Base-by-base conservation (phyloP, 1,140 invertebrate species). In the Drosophila sulfurigaster region DNA sequence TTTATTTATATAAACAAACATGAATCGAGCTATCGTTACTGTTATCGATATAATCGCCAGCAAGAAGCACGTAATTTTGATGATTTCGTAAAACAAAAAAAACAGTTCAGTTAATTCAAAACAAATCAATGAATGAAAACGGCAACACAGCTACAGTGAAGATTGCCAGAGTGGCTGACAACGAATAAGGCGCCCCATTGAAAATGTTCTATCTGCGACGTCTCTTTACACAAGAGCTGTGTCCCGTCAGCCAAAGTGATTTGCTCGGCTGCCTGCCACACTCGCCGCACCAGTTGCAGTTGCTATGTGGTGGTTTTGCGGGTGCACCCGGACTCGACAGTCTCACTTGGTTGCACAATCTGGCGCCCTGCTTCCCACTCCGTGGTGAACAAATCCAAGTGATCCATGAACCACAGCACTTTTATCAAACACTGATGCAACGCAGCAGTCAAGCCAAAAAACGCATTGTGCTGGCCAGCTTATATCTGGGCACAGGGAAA, bases 401-500 rank as follows among this genome's bases (percentile, higher is more conserved):
- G 51, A 95, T 98, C 72, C 93, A 94, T 28, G 95, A 96, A 80
- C 97, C 97, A 3, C 92, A 93, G 43, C 94, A 94, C 62, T 98
- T 98, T 92, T 98, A 98, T 88, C 92, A 95, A 11, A 95, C 94
- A 2, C 83, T 98, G 11, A 87, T 98, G 83, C 93, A 96, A 43
- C 95, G 95, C 92, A 95, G 96, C 79, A 92, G 93, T 78, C 93
- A 92, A 72, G 97, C 98, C 1, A 95, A 95, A 74, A 93, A 94
- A 58, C 95, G 99, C 82, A 97, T 99, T 85, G 96, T 96, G 0
- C 92, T 99, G 54, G 96, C 98, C 1, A 99, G 98, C 52, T 93
- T 99, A 5, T 99, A 99, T 92, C 93, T 99, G 43, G 99, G 99
- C 48, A 99, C 96, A 68, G 98, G 98, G 1, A 89, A 94, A 30